phyloP scores from a whole-genome alignment of 2,797 vertebrate genomes.

The Numenius phaeopus region DNA sequence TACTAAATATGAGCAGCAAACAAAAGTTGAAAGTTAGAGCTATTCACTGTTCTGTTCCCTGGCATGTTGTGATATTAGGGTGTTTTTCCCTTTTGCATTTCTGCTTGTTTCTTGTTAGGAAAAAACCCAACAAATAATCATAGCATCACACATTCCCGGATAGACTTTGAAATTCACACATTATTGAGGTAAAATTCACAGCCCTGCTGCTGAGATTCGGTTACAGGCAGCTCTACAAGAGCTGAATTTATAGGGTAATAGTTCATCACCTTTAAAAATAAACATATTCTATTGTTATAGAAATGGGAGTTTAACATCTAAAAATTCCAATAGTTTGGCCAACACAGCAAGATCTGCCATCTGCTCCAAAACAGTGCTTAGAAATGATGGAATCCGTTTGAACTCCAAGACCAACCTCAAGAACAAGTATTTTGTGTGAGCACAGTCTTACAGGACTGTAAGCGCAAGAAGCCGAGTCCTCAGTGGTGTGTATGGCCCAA shows the following conservation, averaged over 20 bases:
- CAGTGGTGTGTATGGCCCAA: background rate
- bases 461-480: background rate
- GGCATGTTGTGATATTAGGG: background rate
- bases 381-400: background rate
- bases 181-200: slow-evolving; percentile 36
- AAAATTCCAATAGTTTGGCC: background rate
- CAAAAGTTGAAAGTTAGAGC: background rate
- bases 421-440: background rate
- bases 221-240: background rate
- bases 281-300: background rate
- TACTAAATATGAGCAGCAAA: background rate
- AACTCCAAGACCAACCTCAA: background rate
- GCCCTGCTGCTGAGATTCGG: background rate
- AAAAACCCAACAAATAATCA: background rate
- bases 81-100: background rate
- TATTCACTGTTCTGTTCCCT: background rate
- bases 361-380: background rate
- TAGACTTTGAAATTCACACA: slow-evolving; percentile 25
- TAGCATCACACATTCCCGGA: background rate
- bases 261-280: slow-evolving; percentile 3
- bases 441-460: background rate
- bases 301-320: background rate
- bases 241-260: background rate
- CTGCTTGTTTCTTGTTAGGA: background rate
- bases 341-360: background rate